These are phyloP conservation scores for Festucalex cinctus DNA, from an alignment of 2,113 vertebrate species.

Conservation along the genomic window DNA sequence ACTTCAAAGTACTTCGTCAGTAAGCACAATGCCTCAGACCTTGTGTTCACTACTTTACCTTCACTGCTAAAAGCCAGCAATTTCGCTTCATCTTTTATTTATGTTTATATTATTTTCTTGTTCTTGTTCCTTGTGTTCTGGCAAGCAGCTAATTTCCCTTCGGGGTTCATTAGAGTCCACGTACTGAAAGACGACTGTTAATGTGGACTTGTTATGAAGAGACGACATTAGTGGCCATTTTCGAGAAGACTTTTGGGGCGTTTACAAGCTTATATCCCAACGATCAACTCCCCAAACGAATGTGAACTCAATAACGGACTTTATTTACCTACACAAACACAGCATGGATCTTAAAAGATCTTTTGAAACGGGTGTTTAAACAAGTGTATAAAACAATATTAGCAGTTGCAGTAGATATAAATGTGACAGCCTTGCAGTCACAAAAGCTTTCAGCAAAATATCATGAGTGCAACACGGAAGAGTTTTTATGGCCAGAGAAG, in stretches of 20 bases:
- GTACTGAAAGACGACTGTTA: neutral
- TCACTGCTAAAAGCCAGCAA: neutral
- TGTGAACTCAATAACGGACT: neutral
- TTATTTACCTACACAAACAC: constrained; percentile 2
- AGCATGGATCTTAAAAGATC: neutral
- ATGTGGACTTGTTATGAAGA: neutral
- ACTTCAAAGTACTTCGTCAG: neutral
- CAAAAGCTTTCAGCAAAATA: neutral
- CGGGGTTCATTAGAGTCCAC: constrained; percentile 5
- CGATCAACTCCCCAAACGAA: neutral
- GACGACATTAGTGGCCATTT: neutral
- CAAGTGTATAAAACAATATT: neutral
- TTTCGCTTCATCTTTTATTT: neutral
- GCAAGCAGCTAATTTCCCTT: constrained; percentile 3
- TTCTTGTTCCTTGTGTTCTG: neutral
- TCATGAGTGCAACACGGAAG: no score
- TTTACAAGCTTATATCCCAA: constrained; percentile 1
- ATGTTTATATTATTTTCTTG: constrained; percentile 1
- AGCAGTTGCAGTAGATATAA: neutral
- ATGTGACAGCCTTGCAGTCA: neutral
- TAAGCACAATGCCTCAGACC: neutral
- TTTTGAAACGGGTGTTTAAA: neutral
- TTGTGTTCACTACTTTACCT: neutral
- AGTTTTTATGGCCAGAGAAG: no score
- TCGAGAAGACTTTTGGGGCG: neutral